Base-by-base conservation (phyloP, 2,888 invertebrate genomes). In the Watsonalla binaria region DNA sequence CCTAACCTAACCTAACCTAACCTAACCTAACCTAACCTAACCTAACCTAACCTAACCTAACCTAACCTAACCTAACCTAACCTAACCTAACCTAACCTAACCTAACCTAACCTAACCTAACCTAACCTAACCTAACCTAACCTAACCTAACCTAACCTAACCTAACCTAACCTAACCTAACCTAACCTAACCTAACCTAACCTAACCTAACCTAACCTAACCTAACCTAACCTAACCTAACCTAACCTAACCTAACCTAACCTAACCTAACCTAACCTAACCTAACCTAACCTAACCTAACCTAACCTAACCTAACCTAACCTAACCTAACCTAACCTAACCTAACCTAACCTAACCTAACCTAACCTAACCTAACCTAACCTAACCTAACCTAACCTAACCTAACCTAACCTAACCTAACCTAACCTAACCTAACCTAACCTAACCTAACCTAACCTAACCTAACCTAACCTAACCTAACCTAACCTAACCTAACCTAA, bases 1-100 rank as follows among this genome's bases (percentile, higher is more conserved):
- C 24, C 24, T 24, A 24, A 24, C 24, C 24, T 24, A 24, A 24
- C 24, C 24, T 24, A 24, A 24, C 24, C 24, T 24, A 24, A 24
- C 24, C 24, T 24, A 24, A 24, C 24, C 24, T 24, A 24, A 24
- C 24, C 24, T 24, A 24, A 55, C 55, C 55, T 55, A 55, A 55
- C 55, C 55, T 55, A 55, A 55, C 55, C 55, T 55, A 55, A 55
- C 55, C 55, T 55, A 55, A 53, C 55, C 55, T 55, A 55, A 52
- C 55, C 55, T 55, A 55, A 55, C 55, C 55, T 55, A 55, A 55
- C 55, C 55, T 55, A 55, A 55, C 55, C 55, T 55, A 55, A 55
- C 55, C 55, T 55, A 55, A 55, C 55, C 54, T 54, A 54, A 54
- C 55, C 55, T 55, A 55, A 55, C 55, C 55, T 55, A 55, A 53